phyloP scores from a whole-genome alignment of 2,888 invertebrate species.

The Melangyna quadrimaculata region DNA sequence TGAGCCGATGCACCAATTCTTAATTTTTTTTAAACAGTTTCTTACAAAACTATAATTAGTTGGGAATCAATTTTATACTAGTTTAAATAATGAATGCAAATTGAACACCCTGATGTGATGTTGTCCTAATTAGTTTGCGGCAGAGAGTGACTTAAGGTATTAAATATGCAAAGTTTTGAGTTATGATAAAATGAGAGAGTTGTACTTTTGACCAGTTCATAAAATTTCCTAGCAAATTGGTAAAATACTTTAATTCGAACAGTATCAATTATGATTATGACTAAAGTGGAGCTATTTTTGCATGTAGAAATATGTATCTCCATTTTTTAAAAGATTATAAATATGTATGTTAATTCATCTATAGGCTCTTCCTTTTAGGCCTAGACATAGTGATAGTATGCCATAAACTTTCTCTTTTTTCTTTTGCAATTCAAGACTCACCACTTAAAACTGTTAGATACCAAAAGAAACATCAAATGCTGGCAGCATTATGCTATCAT shows the following conservation, averaged over 20 bases:
- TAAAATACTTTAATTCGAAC: background rate
- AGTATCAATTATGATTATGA: background rate
- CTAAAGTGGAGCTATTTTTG: background rate
- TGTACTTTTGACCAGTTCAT: background rate
- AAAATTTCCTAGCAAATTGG: background rate
- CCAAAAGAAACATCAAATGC: slow-evolving; percentile 27
- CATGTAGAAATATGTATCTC: background rate
- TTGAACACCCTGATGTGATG: too few relatives aligned
- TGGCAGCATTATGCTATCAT: slow-evolving; percentile 45
- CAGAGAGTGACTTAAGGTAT: background rate
- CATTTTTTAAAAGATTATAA: background rate
- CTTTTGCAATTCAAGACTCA: slow-evolving; percentile 21
- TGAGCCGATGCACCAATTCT: too few relatives aligned
- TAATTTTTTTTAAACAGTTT: too few relatives aligned
- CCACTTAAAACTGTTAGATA: slow-evolving; percentile 4
- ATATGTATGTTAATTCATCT: slow-evolving; percentile 1
- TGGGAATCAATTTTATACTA: too few relatives aligned
- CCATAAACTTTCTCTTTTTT: slow-evolving; percentile 54
- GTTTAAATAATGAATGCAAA: too few relatives aligned
- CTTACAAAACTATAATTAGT: too few relatives aligned
- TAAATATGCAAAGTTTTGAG: background rate
- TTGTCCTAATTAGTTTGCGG: background rate
- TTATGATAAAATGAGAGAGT: background rate
- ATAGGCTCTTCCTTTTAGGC: background rate
- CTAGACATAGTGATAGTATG: background rate